Base-by-base conservation (phyloP, 2,797 vertebrate genomes). In the Poecilia picta region DNA sequence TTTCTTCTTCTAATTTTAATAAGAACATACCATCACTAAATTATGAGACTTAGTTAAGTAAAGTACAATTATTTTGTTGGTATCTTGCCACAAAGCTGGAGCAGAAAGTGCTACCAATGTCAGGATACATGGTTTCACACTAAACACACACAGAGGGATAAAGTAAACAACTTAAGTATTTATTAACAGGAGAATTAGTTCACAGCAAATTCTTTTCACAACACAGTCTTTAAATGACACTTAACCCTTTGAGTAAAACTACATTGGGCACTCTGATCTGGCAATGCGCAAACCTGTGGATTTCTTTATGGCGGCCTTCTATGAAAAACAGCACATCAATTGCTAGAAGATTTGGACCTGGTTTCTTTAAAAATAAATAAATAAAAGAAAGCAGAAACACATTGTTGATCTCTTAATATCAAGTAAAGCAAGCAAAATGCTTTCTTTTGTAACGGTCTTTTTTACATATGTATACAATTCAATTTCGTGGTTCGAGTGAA, bases 161-260 rank as follows among this genome's bases (percentile, higher is more conserved):
- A 93, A 93, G 88, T 93, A 95, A 94, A 94, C 93, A 94, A 95
- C 91, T 93, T 83, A 96, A 95, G 92, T 94, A 93, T 95, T 95
- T 95, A 96, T 95, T 94, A 94, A 94, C 89, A 18, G 87, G 93
- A 89, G 84, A 87, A 77, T 83, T 90, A 72, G 47, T 81, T 87
- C 74, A 95, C 94, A 95, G 91, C 90, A 93, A 94, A 94, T 88
- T 93, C 86, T 94, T 92, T 92, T 93, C 91, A 95, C 94, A 77
- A 94, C 93, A 95, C 93, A 93, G 89, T 92, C 92, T 94, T 94
- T 81, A 94, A 93, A 93, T 91, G 89, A 94, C 93, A 95, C 89
- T 90, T 91, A 93, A 94, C 93, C 92, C 91, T 93, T 94, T 92
- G 87, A 93, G 92, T 91, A 93, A 92, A 93, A n/a, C 80, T 82